These are phyloP conservation scores for Pygoscelis antarcticus DNA, from an alignment of 2,113 vertebrate species.

Conservation along the genomic window DNA sequence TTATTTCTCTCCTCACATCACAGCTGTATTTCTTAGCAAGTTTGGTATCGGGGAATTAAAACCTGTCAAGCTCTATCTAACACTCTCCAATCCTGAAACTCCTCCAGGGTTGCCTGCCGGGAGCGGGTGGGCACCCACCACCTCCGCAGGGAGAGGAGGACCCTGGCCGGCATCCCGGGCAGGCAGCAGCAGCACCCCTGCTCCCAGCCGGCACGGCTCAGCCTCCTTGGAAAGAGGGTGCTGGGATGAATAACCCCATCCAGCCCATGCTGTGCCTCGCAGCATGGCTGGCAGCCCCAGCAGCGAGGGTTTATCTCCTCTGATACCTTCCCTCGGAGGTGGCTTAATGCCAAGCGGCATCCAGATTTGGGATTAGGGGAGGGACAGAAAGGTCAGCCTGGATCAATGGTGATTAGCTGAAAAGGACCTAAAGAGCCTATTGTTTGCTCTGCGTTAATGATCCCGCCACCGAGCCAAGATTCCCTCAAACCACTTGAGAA, in stretches of 20 bases:
- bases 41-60: neutral
- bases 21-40: neutral
- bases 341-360: neutral
- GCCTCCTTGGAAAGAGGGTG: neutral
- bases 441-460: constrained; percentile 44
- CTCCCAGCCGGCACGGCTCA: neutral
- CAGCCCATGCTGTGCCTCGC: fast-evolving
- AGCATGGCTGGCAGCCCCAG: fast-evolving
- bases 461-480: neutral
- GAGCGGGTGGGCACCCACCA: neutral
- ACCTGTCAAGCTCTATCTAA: neutral
- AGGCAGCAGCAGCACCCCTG: neutral
- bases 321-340: neutral
- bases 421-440: neutral
- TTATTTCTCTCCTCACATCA: neutral
- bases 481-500: constrained; percentile 4
- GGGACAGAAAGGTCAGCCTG: constrained; percentile 27
- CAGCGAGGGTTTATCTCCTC: neutral
- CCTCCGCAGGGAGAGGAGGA: neutral
- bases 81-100: neutral
- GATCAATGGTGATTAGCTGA: constrained; percentile 57
- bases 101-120: neutral
- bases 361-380: constrained; percentile 14
- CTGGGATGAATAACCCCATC: fast-evolving
- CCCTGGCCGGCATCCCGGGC: fast-evolving